These are phyloP conservation scores for Ispidina lecontei DNA, from an alignment of 2,797 vertebrate genomes.

Conservation along the genomic window DNA sequence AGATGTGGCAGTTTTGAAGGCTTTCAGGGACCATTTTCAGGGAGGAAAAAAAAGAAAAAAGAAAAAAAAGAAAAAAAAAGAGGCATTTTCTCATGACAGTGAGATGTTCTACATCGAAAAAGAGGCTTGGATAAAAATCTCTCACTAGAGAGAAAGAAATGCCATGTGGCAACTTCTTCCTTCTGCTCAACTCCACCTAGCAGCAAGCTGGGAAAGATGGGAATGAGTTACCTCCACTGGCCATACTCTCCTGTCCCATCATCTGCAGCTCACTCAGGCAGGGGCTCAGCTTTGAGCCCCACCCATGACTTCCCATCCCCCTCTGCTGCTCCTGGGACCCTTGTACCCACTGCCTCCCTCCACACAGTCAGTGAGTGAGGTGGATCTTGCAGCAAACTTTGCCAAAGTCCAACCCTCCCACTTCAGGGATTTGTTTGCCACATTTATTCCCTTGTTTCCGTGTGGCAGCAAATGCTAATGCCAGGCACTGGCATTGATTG, in stretches of 20 bases:
- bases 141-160: neutral
- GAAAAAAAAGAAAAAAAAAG: no score
- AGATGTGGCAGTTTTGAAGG: neutral
- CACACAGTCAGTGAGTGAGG: neutral
- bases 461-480: neutral
- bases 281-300: neutral
- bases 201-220: fast-evolving
- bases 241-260: fast-evolving
- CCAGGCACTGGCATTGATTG: no score
- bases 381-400: neutral
- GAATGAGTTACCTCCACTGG: neutral
- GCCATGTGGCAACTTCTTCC: neutral
- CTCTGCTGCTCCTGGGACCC: neutral
- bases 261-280: neutral
- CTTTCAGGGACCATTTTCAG: neutral
- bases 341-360: fast-evolving
- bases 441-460: neutral
- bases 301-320: fast-evolving
- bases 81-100: neutral
- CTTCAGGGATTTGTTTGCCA: neutral
- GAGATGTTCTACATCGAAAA: neutral
- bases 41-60: neutral
- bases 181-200: fast-evolving
- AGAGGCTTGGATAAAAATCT: neutral
- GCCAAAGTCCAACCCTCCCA: neutral